Conservation (phyloP, 2,797 vertebrate genomes). For the Echiichthys vipera region DNA sequence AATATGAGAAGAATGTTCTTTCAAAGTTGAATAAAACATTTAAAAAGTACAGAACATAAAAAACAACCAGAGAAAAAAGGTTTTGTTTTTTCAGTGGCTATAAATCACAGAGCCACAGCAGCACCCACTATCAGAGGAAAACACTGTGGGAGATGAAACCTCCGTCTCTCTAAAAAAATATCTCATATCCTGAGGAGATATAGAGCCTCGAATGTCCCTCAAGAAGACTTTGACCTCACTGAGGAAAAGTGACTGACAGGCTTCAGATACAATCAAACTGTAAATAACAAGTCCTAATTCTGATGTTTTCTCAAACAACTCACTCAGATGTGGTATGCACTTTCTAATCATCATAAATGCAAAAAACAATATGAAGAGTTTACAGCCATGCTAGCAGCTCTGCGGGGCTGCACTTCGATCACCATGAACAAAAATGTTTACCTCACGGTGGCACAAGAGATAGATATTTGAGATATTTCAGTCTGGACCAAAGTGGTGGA, state of each 20-base stretch:
- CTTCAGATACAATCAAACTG: background rate
- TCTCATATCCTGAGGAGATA: slow-evolving; percentile 29
- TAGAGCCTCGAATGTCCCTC: background rate
- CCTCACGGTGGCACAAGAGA: background rate
- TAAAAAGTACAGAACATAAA: background rate
- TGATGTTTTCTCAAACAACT: background rate
- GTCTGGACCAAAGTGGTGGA: background rate
- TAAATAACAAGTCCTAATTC: background rate
- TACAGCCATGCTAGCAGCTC: no score
- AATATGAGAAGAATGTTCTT: slow-evolving; percentile 22
- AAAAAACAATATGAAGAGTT: background rate
- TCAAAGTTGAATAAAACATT: background rate
- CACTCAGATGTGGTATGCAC: background rate
- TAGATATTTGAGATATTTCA: slow-evolving; percentile 17
- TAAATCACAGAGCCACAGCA: slow-evolving; percentile 7
- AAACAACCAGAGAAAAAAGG: background rate
- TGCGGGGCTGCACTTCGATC: no score
- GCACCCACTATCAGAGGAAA: background rate
- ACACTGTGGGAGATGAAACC: slow-evolving; percentile 18
- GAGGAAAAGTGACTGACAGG: slow-evolving; percentile 4
- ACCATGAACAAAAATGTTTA: background rate
- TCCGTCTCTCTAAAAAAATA: slow-evolving; percentile 26
- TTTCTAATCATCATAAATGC: background rate
- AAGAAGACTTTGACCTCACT: background rate
- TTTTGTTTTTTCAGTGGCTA: background rate